phyloP scores from a whole-genome alignment of 2,888 invertebrate genomes.

The Chalcis sispes region DNA sequence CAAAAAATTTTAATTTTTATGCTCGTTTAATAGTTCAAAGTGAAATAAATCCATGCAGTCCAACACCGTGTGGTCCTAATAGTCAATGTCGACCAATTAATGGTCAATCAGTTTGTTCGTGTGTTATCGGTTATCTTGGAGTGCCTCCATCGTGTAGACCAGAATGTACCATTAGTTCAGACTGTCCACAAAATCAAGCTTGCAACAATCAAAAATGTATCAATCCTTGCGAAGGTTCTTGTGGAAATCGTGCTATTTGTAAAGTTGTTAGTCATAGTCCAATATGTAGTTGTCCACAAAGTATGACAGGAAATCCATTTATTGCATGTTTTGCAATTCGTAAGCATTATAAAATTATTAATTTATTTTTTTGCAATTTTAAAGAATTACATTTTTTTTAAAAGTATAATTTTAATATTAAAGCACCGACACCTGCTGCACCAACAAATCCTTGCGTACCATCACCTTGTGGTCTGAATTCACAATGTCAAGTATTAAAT shows the following conservation, averaged over 20 bases:
- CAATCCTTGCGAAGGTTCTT: slow-evolving; percentile 90
- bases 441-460: slow-evolving; percentile 78
- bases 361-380: background rate
- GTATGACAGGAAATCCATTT: slow-evolving; percentile 87
- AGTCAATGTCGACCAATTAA: slow-evolving; percentile 86
- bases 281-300: slow-evolving; percentile 84
- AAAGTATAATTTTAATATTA: slow-evolving; percentile 4
- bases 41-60: slow-evolving; percentile 81
- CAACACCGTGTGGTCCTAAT: slow-evolving; percentile 87
- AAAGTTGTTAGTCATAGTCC: slow-evolving; percentile 89
- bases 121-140: slow-evolving; percentile 83
- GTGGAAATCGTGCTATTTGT: slow-evolving; percentile 86
- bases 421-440: slow-evolving; percentile 74
- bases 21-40: slow-evolving; percentile 43
- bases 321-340: slow-evolving; percentile 80
- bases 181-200: slow-evolving; percentile 85
- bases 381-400: background rate
- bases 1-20: background rate
- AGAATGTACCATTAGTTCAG: slow-evolving; percentile 85
- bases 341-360: slow-evolving; percentile 72
- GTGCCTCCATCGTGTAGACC: slow-evolving; percentile 88
- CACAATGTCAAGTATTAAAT: slow-evolving; percentile 78
- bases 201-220: slow-evolving; percentile 91
- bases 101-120: slow-evolving; percentile 83
- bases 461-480: slow-evolving; percentile 82